Conservation (phyloP, 2,888 invertebrate species). For the Cephus rjabovi region DNA sequence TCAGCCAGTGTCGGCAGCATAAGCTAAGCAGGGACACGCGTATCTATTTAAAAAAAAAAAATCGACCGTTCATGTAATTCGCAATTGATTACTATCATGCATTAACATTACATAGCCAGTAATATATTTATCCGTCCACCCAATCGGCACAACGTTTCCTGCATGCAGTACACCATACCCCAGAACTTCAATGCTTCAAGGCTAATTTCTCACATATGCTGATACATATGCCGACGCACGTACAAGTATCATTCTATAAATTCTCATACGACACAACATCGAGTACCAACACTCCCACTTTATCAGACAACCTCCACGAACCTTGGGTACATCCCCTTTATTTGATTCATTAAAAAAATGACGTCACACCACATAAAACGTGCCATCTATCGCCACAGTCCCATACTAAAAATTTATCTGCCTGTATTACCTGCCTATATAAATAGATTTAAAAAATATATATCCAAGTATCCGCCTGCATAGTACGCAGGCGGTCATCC, state of each 20-base stretch:
- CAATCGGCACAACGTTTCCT: neutral
- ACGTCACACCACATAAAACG: neutral
- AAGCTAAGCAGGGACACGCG: neutral
- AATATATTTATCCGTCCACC: neutral
- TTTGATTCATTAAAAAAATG: neutral
- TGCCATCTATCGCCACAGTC: neutral
- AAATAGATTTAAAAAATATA: neutral
- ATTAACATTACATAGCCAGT: neutral
- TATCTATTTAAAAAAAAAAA: neutral
- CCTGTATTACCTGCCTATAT: neutral
- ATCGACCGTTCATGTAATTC: neutral
- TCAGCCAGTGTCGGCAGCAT: neutral
- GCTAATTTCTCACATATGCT: neutral
- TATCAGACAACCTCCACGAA: neutral
- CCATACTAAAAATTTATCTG: neutral
- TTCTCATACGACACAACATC: neutral
- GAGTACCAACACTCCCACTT: neutral
- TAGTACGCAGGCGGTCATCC: constrained; percentile 1
- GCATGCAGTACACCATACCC: neutral
- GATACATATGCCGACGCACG: neutral
- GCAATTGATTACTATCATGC: neutral
- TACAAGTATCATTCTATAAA: neutral
- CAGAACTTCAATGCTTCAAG: neutral
- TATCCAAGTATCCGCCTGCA: neutral
- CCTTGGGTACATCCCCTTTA: neutral